These are phyloP conservation scores for Hyposoter dolosus DNA, from an alignment of 2,888 invertebrate species.

Conservation along the genomic window DNA sequence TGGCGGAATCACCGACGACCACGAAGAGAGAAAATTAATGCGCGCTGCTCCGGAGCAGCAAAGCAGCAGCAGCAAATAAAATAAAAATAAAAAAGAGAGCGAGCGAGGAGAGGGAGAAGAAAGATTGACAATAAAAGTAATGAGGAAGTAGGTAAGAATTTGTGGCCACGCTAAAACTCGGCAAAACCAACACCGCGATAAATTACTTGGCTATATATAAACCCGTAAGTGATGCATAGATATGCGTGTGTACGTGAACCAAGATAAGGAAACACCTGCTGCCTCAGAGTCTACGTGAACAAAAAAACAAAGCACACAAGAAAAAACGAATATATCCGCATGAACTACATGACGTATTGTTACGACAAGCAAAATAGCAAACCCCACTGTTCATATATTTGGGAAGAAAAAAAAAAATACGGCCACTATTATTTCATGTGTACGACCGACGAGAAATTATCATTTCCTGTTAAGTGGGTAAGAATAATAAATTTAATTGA, in stretches of 20 bases:
- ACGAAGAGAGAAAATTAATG: slow-evolving; percentile 47
- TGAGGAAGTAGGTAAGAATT: slow-evolving; percentile 43
- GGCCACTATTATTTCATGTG: neutral
- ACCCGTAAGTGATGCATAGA: slow-evolving; percentile 16
- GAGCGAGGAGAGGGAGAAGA: slow-evolving; percentile 25
- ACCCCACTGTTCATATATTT: slow-evolving; percentile 2
- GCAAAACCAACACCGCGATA: slow-evolving; percentile 8
- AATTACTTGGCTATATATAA: slow-evolving; percentile 12
- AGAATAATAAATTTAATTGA: slow-evolving; percentile 5
- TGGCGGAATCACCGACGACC: slow-evolving; percentile 50
- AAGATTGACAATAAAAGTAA: slow-evolving; percentile 43
- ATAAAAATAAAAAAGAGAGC: neutral
- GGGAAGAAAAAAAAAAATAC: neutral
- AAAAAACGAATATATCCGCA: slow-evolving; percentile 10
- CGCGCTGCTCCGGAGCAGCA: neutral
- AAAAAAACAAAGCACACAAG: neutral
- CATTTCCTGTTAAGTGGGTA: neutral
- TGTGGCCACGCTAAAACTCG: slow-evolving; percentile 27
- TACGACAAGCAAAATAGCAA: slow-evolving; percentile 3
- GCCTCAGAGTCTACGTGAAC: slow-evolving; percentile 9
- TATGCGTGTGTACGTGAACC: slow-evolving; percentile 5
- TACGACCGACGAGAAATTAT: neutral
- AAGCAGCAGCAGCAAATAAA: slow-evolving; percentile 22
- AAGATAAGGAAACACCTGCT: slow-evolving; percentile 45
- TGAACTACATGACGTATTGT: slow-evolving; percentile 17